Conservation (phyloP, 2,113 vertebrate genomes). For the Salvator merianae region DNA sequence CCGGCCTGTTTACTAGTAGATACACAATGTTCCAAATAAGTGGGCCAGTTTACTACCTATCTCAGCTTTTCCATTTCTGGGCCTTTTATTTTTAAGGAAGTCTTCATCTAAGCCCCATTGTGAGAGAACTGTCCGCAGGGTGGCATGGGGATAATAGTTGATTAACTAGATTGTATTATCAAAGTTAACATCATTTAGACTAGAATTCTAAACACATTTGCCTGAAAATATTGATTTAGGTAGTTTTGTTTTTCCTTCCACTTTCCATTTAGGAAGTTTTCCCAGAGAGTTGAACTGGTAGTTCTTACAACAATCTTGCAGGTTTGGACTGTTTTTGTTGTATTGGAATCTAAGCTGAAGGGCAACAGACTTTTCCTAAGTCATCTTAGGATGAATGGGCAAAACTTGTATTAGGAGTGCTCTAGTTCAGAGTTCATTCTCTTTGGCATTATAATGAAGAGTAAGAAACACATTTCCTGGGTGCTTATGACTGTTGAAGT, state of each 20-base stretch:
- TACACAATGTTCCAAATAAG: too few relatives aligned
- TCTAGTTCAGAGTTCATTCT: neutral
- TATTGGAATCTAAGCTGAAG: neutral
- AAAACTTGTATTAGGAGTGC: neutral
- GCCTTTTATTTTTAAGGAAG: too few relatives aligned
- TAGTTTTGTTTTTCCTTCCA: neutral
- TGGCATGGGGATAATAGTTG: too few relatives aligned
- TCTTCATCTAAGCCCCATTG: too few relatives aligned
- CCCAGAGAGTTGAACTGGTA: neutral
- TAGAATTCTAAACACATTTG: neutral
- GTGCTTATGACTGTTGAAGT: conserved; percentile 26
- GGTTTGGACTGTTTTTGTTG: neutral
- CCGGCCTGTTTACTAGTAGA: too few relatives aligned
- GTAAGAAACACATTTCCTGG: neutral
- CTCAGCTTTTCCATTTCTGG: too few relatives aligned
- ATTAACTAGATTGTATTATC: neutral
- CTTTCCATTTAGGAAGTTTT: neutral
- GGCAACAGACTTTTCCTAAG: neutral
- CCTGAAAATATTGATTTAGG: neutral
- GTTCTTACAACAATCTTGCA: neutral
- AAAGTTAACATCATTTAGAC: neutral
- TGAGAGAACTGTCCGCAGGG: too few relatives aligned
- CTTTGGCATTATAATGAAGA: neutral
- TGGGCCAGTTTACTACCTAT: too few relatives aligned
- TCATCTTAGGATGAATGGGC: too few relatives aligned